Conservation (phyloP, 35 echinoderm and acorn worm genomes). For the Diadema setosum region DNA sequence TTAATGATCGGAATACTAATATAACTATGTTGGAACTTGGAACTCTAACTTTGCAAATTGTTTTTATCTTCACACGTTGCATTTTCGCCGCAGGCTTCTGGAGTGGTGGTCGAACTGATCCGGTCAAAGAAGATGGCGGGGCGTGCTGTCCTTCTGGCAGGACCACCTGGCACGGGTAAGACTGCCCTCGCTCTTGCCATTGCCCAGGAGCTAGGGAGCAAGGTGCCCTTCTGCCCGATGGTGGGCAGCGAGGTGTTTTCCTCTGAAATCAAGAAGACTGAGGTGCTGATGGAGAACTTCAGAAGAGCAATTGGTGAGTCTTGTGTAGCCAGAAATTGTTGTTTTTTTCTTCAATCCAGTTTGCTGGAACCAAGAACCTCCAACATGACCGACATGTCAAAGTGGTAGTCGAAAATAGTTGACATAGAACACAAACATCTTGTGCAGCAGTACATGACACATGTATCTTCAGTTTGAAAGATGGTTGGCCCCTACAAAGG, state of each 20-base stretch:
- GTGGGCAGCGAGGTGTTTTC: slow-evolving; percentile 98
- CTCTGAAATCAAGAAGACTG: slow-evolving; percentile 98
- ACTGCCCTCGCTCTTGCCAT: slow-evolving; percentile 93
- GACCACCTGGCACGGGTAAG: slow-evolving; percentile 95
- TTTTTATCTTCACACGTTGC: neutral
- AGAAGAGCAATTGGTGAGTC: slow-evolving; percentile 95
- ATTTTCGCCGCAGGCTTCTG: slow-evolving; percentile 60
- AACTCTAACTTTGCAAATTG: too few species aligned
- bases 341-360: neutral
- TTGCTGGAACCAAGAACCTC: neutral
- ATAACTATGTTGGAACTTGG: too few species aligned
- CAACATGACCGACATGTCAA: neutral
- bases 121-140: slow-evolving; percentile 97
- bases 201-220: slow-evolving; percentile 91
- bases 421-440: too few species aligned
- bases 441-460: too few species aligned
- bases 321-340: neutral
- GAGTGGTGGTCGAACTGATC: slow-evolving; percentile 88
- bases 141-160: slow-evolving; percentile 84
- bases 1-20: too few species aligned
- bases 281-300: slow-evolving; percentile 98
- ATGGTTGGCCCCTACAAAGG: too few species aligned
- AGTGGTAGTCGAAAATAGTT: neutral
- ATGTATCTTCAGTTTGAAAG: too few species aligned
- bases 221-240: slow-evolving; percentile 98